Percentiles rank a stretch among this genome's conserved stretches.
These are phyloP conservation scores for Echeneis naucrates DNA, from an alignment of 2,797 vertebrate species.

Conservation along the genomic window DNA sequence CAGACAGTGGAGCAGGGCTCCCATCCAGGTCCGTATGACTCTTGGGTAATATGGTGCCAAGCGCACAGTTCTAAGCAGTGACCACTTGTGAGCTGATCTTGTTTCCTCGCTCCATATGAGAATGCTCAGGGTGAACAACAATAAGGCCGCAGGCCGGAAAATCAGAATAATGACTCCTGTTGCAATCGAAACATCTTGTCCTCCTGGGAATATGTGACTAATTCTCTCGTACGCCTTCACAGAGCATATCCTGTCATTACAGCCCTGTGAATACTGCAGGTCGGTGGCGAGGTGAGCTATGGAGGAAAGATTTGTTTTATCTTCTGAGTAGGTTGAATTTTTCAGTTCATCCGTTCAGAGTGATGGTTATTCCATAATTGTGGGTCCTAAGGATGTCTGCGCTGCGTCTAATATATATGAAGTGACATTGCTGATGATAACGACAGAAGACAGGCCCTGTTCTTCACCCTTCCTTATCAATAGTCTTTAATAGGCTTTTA, in stretches of 20 bases:
- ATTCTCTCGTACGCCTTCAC: not conserved
- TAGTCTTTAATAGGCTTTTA: too few relatives aligned
- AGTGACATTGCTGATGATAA: not conserved
- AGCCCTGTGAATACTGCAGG: conserved; percentile 9
- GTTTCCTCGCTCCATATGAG: too few relatives aligned
- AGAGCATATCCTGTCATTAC: conserved; percentile 18
- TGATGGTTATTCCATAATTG: not conserved
- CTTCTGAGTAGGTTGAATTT: not conserved
- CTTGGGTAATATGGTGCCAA: too few relatives aligned
- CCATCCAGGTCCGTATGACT: too few relatives aligned
- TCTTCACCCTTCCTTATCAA: not conserved
- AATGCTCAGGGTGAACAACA: not conserved
- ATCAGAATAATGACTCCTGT: conserved; percentile 14
- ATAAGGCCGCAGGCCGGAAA: not conserved
- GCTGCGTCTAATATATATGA: not conserved
- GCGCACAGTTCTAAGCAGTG: too few relatives aligned
- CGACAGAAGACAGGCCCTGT: not conserved
- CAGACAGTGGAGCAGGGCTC: too few relatives aligned
- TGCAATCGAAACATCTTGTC: conserved; percentile 16
- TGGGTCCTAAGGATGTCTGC: not conserved
- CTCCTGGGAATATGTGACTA: not conserved
- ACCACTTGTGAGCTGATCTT: too few relatives aligned
- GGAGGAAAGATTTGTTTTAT: conserved; percentile 23
- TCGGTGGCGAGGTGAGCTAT: conserved; percentile 4
- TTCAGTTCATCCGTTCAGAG: conserved; percentile 18